A percentile compares a stretch with the other conserved stretches of the same genome.
phyloP scores from a whole-genome alignment of 2,888 invertebrate genomes.

The Nomada fucata region DNA sequence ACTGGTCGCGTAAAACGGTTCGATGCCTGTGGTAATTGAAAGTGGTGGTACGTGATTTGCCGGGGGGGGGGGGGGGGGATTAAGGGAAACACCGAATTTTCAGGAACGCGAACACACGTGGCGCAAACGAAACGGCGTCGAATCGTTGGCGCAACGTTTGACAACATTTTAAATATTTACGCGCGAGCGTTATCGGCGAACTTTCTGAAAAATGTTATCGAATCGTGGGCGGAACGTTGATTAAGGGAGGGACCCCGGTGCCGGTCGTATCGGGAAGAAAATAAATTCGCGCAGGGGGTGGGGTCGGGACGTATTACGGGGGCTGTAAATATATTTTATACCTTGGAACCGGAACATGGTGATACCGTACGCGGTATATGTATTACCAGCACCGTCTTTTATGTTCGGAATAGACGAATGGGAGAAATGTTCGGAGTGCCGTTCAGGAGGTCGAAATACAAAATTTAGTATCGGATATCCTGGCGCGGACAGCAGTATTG shows the following conservation, averaged over 20 bases:
- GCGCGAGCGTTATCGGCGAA: constrained; percentile 2
- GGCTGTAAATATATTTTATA: constrained; percentile 19
- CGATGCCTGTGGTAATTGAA: constrained; percentile 37
- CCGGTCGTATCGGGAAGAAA: background rate
- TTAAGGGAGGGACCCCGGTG: background rate
- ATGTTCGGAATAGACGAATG: background rate
- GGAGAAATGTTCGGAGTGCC: background rate
- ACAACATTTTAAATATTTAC: constrained; percentile 39
- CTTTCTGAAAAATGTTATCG: background rate
- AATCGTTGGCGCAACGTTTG: constrained; percentile 10
- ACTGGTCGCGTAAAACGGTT: constrained; percentile 18
- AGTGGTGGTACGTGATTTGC: constrained; percentile 31
- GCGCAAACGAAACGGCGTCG: constrained; percentile 11
- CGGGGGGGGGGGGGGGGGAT: constrained; percentile 32
- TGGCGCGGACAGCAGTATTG: too few relatives aligned
- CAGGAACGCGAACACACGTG: constrained; percentile 20
- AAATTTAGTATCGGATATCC: too few relatives aligned
- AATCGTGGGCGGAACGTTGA: constrained; percentile 8
- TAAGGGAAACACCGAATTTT: constrained; percentile 37
- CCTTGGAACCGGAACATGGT: background rate
- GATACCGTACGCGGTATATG: background rate
- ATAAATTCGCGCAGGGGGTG: background rate
- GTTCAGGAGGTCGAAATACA: background rate
- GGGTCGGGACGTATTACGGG: background rate
- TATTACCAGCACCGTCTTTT: background rate